These are phyloP conservation scores for Caenorhabditis zanzibari DNA, from an alignment of 2,888 invertebrate species.

Conservation along the genomic window DNA sequence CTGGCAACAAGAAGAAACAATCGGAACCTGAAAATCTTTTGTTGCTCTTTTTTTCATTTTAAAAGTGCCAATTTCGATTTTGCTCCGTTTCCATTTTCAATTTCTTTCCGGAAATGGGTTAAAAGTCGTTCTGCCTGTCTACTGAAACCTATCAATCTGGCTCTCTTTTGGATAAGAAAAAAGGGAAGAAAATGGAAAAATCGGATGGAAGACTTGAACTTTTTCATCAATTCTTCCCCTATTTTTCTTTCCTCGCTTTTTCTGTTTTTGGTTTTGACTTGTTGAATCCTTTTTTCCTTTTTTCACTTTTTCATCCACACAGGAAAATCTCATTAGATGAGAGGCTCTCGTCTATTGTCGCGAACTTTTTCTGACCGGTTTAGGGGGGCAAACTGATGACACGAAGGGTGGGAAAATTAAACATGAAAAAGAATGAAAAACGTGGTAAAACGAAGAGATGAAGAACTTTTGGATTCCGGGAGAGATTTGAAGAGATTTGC, in stretches of 20 bases:
- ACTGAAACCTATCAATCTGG: conserved; percentile 29
- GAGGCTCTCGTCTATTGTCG: conserved; percentile 21
- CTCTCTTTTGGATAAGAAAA: conserved; percentile 27
- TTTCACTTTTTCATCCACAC: conserved; percentile 3
- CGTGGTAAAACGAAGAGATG: neutral
- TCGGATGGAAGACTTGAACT: conserved; percentile 13
- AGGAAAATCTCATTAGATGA: conserved; percentile 52
- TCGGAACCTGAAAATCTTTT: neutral
- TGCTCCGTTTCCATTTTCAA: neutral
- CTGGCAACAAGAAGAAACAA: neutral
- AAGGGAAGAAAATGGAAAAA: neutral
- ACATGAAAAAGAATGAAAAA: conserved; percentile 2
- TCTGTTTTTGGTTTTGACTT: conserved; percentile 12
- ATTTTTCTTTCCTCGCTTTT: conserved; percentile 24
- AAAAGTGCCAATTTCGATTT: conserved; percentile 7
- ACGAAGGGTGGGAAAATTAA: conserved; percentile 13
- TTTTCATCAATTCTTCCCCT: conserved; percentile 18
- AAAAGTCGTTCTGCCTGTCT: conserved; percentile 22
- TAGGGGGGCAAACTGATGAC: conserved; percentile 11
- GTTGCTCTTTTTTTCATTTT: conserved; percentile 13
- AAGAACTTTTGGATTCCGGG: neutral
- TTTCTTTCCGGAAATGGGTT: conserved; percentile 20
- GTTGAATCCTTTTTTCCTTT: neutral
- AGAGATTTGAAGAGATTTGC: neutral
- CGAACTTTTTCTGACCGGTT: conserved; percentile 26